Evolutionary conservation across 2,888 invertebrate genomes (phyloP).

Genomic region (Glyphotaelius pellucidus): DNA sequence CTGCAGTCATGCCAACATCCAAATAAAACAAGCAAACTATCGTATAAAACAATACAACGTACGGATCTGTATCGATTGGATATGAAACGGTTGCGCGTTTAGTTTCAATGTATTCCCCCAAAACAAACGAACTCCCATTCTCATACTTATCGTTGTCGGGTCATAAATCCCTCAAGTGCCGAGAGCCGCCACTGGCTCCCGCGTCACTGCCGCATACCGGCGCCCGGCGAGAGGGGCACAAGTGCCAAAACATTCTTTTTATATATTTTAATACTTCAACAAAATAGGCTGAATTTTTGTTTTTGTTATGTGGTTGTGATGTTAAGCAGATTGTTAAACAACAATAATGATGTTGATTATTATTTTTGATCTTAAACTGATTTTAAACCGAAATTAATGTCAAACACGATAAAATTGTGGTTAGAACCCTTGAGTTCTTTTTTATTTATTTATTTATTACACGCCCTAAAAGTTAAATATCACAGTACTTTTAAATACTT

Average conservation of each 20-base stretch:
- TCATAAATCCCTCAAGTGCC: constrained; percentile 64
- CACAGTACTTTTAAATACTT: too few relatives aligned
- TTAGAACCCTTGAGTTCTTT: too few relatives aligned
- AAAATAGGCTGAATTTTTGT: neutral
- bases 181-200: constrained; percentile 41
- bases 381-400: too few relatives aligned
- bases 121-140: constrained; percentile 64
- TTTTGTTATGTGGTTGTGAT: neutral
- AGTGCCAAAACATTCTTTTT: neutral
- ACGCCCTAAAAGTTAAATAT: too few relatives aligned
- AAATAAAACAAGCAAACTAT: neutral
- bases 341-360: neutral
- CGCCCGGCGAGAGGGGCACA: constrained; percentile 48
- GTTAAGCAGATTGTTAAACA: neutral
- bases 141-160: constrained; percentile 61
- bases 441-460: too few relatives aligned
- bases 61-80: constrained; percentile 42
- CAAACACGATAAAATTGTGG: too few relatives aligned
- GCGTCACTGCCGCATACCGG: constrained; percentile 1
- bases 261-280: neutral
- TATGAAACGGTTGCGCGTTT: constrained; percentile 48
- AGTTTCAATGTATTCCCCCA: constrained; percentile 52
- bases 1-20: neutral
- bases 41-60: constrained; percentile 29
- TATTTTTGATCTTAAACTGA: too few relatives aligned